phyloP scores from a whole-genome alignment of 64 coral and sea anemone species.

The Actinia equina region DNA sequence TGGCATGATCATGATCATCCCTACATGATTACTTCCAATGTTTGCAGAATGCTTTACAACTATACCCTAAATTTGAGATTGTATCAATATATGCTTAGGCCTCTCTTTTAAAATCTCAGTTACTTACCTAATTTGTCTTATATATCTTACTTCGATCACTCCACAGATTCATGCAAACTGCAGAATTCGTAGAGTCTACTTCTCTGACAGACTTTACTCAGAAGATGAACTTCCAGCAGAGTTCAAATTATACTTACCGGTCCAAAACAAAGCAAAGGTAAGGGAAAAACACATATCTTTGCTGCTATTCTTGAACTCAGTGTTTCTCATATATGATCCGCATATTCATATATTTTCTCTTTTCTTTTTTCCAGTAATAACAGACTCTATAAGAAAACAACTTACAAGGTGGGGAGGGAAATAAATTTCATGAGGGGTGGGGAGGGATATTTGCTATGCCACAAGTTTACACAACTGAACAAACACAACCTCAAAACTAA shows the following conservation, averaged over 20 bases:
- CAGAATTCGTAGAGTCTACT: slow-evolving; percentile 95
- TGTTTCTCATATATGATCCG: background rate
- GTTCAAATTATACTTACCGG: slow-evolving; percentile 94
- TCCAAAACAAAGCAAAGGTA: slow-evolving; percentile 69
- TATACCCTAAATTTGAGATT: too few species aligned
- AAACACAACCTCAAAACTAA: background rate
- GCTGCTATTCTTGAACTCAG: too few species aligned
- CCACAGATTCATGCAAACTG: slow-evolving; percentile 98
- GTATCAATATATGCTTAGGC: too few species aligned
- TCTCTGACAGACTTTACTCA: slow-evolving; percentile 98
- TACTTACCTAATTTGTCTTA: too few species aligned
- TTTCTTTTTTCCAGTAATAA: background rate
- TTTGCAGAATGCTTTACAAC: too few species aligned
- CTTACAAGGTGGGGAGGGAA: background rate
- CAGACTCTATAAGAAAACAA: background rate
- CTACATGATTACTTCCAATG: too few species aligned
- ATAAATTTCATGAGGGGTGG: background rate
- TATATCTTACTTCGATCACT: background rate
- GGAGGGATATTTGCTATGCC: background rate
- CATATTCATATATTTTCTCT: background rate
- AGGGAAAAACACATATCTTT: background rate
- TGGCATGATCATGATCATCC: too few species aligned
- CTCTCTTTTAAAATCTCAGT: too few species aligned
- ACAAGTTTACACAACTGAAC: background rate
- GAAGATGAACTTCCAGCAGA: slow-evolving; percentile 99